Conservation (phyloP, 2,797 vertebrate species). For the Enteromius fasciolatus region DNA sequence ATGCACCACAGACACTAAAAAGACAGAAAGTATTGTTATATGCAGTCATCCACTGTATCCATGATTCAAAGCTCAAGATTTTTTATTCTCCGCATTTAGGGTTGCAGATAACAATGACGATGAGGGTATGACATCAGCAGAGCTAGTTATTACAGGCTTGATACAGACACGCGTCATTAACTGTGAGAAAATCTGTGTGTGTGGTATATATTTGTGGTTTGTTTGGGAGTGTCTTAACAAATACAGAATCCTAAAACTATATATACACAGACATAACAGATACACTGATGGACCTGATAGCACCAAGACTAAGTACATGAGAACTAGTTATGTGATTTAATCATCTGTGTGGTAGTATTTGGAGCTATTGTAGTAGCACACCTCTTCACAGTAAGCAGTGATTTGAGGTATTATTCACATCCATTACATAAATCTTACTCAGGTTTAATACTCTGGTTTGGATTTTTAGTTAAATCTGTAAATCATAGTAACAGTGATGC, state of each 20-base stretch:
- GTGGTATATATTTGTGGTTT: not conserved
- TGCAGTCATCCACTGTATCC: not conserved
- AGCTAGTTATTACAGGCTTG: not conserved
- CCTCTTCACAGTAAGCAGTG: not conserved
- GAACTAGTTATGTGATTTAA: not conserved
- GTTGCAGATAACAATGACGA: not conserved
- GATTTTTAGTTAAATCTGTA: not conserved
- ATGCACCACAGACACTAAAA: conserved; percentile 93
- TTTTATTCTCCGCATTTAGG: not conserved
- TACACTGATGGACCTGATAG: not conserved
- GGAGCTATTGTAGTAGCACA: not conserved
- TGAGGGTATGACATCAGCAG: not conserved
- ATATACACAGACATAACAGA: not conserved
- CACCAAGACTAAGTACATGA: not conserved
- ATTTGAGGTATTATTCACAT: not conserved
- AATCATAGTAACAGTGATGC: not conserved
- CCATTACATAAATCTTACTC: not conserved
- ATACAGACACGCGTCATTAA: not conserved
- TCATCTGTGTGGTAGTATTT: too few species aligned
- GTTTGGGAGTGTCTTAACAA: not conserved
- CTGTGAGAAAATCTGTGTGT: not conserved
- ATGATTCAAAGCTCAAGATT: not conserved
- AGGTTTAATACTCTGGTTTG: not conserved
- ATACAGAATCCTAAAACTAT: not conserved
- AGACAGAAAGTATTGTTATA: conserved; percentile 3